Percentiles rank a stretch among this genome's conserved stretches.
Conservation (phyloP, 2,797 vertebrate genomes). For the Danio kyathit region DNA sequence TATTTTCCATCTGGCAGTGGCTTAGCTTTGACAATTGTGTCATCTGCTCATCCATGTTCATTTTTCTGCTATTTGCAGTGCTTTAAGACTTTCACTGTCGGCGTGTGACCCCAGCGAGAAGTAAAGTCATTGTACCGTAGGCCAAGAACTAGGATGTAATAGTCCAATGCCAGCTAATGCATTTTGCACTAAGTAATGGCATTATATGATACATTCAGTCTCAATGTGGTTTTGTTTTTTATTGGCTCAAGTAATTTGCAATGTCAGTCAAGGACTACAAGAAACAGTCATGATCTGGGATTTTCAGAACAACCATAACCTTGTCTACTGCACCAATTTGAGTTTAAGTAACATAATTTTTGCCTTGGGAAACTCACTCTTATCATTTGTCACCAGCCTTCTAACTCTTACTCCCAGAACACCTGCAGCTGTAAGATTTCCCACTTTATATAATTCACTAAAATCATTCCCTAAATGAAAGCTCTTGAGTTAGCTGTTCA, state of each 20-base stretch:
- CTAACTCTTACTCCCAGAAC: not conserved
- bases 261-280: not conserved
- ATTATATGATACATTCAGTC: not conserved
- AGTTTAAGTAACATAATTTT: not conserved
- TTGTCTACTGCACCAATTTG: not conserved
- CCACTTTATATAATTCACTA: not conserved
- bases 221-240: not conserved
- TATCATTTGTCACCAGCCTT: not conserved
- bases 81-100: not conserved
- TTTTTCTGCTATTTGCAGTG: not conserved
- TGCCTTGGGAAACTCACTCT: not conserved
- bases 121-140: not conserved
- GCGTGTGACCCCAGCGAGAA: not conserved
- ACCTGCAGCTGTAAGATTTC: not conserved
- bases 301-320: not conserved
- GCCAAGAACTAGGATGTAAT: not conserved
- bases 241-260: not conserved
- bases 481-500: not conserved
- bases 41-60: not conserved
- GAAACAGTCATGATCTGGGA: not conserved
- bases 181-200: not conserved
- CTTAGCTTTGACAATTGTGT: not conserved
- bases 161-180: not conserved
- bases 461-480: not conserved
- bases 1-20: not conserved